These are phyloP conservation scores for Zootoca vivipara DNA, from an alignment of 2,113 vertebrate species.

Conservation along the genomic window DNA sequence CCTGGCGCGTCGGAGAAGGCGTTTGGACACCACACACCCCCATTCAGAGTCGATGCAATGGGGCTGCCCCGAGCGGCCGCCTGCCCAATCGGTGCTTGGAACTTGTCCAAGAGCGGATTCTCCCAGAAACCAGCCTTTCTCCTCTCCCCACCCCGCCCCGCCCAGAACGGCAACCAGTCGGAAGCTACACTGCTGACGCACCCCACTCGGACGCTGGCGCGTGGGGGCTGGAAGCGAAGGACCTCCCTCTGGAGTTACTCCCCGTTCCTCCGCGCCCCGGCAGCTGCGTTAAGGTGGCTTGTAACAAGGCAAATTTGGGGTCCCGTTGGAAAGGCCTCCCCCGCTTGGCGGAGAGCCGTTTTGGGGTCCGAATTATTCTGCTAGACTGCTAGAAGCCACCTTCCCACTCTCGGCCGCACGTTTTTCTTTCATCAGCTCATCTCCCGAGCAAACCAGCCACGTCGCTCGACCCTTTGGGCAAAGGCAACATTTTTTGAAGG, in stretches of 20 bases:
- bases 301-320: constrained; percentile 86
- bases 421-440: constrained; percentile 89
- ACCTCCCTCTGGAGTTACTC: constrained; percentile 75
- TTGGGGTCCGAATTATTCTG: constrained; percentile 77
- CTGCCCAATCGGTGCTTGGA: constrained; percentile 56
- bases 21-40: background rate
- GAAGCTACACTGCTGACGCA: constrained; percentile 93
- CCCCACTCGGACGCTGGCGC: constrained; percentile 96
- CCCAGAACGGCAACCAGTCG: constrained; percentile 81
- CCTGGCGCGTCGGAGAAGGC: constrained; percentile 78
- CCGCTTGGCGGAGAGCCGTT: constrained; percentile 77
- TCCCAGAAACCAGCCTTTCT: constrained; percentile 41
- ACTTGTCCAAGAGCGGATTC: constrained; percentile 18
- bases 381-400: constrained; percentile 89
- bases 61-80: constrained; percentile 47
- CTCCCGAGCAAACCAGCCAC: constrained; percentile 86
- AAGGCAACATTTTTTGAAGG: constrained; percentile 41
- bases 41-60: constrained; percentile 33
- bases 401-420: constrained; percentile 83
- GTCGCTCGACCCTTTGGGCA: constrained; percentile 65
- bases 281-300: constrained; percentile 96
- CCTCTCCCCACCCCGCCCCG: constrained; percentile 59
- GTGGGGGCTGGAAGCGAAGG: constrained; percentile 94
- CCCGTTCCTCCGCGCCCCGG: constrained; percentile 90
- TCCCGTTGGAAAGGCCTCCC: constrained; percentile 69